phyloP scores from a whole-genome alignment of 2,888 invertebrate species.

The Apamea epomidion region DNA sequence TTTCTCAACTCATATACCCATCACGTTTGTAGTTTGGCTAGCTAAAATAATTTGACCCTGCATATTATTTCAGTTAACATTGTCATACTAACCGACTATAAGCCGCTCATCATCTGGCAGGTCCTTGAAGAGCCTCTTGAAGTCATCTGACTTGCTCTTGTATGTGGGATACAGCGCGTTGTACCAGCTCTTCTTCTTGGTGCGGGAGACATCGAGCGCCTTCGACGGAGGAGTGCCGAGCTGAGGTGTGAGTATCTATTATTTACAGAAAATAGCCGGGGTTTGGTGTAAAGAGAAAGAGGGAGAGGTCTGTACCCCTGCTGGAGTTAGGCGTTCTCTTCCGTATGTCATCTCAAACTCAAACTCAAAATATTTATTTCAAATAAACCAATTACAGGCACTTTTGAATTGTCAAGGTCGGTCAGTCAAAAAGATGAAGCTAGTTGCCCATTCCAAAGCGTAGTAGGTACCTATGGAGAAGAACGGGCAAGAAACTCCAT shows the following conservation, averaged over 20 bases:
- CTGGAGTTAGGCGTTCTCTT: background rate
- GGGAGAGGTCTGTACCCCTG: background rate
- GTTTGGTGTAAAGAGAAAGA: background rate
- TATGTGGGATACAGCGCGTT: slow-evolving; percentile 97
- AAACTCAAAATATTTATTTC: too few relatives aligned
- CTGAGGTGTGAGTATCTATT: slow-evolving; percentile 54
- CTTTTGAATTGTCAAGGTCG: too few relatives aligned
- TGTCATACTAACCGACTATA: slow-evolving; percentile 93
- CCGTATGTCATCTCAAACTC: too few relatives aligned
- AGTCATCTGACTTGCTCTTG: slow-evolving; percentile 97
- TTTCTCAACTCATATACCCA: too few relatives aligned
- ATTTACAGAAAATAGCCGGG: slow-evolving; percentile 36
- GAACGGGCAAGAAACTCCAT: too few relatives aligned
- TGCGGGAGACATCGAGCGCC: slow-evolving; percentile 80
- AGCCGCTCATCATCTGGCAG: slow-evolving; percentile 97
- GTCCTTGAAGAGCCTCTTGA: slow-evolving; percentile 97
- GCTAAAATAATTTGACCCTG: too few relatives aligned
- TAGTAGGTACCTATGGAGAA: too few relatives aligned
- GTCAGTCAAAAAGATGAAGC: too few relatives aligned
- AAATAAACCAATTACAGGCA: too few relatives aligned
- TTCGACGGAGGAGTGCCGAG: slow-evolving; percentile 62
- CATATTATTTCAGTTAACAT: background rate
- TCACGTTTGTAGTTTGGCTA: too few relatives aligned
- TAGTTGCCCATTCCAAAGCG: too few relatives aligned
- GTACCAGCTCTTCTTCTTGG: slow-evolving; percentile 96